Evolutionary conservation across 2,797 vertebrate genomes (phyloP).

Genomic region (Propithecus perrieri): DNA sequence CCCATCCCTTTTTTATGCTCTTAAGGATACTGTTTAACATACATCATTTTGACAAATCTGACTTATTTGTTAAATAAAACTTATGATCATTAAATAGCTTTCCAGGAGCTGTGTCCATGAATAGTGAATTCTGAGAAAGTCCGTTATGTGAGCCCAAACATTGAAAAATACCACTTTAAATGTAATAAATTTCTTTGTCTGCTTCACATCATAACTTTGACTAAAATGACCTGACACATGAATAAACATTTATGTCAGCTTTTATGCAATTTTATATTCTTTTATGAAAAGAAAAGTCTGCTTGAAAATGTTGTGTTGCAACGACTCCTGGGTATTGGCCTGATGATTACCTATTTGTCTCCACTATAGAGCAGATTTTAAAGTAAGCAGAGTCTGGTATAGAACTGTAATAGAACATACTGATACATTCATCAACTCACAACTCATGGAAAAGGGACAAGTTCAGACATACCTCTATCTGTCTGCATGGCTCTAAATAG

Average conservation of each 20-base stretch:
- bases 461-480: neutral
- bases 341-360: neutral
- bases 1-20: constrained; percentile 37
- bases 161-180: constrained; percentile 26
- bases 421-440: neutral
- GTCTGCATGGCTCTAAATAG: neutral
- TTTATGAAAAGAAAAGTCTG: constrained; percentile 19
- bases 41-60: constrained; percentile 50
- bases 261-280: neutral
- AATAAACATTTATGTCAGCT: constrained; percentile 44
- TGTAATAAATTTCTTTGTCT: neutral
- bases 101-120: neutral
- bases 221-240: neutral
- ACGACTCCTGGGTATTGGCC: neutral
- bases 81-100: constrained; percentile 18
- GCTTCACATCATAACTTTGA: neutral
- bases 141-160: constrained; percentile 29
- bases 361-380: neutral
- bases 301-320: neutral
- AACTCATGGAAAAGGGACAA: neutral
- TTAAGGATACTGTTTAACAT: constrained; percentile 1
- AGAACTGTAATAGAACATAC: neutral
- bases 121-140: neutral
- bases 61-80: constrained; percentile 60
- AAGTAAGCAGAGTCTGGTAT: neutral